phyloP scores from a whole-genome alignment of 2,113 vertebrate species.

The Cyphomyrus discorhynchus region DNA sequence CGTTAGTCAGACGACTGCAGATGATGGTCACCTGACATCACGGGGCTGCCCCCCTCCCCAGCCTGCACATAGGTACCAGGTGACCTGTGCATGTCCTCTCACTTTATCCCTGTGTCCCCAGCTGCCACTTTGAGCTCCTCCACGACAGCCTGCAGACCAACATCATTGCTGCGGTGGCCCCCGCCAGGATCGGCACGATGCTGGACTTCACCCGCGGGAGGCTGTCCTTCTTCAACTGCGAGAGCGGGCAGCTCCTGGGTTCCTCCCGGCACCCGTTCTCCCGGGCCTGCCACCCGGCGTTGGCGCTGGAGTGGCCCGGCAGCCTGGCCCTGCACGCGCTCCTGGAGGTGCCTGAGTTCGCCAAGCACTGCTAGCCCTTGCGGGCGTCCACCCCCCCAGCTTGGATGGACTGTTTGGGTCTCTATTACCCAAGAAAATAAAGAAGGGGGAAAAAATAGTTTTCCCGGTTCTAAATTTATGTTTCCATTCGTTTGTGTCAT shows the following conservation, averaged over 20 bases:
- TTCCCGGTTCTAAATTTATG: not conserved
- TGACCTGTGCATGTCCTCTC: not conserved
- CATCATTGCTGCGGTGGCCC: constrained; percentile 64
- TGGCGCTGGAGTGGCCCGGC: constrained; percentile 79
- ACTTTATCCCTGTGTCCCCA: constrained; percentile 37
- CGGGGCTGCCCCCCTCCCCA: not conserved
- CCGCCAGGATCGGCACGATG: constrained; percentile 70
- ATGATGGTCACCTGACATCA: not conserved
- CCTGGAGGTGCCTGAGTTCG: constrained; percentile 74
- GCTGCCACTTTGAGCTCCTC: constrained; percentile 77
- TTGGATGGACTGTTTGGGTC: not conserved
- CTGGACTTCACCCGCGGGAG: constrained; percentile 72
- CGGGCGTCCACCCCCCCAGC: not conserved
- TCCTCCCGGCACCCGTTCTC: constrained; percentile 67
- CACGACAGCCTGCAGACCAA: constrained; percentile 65
- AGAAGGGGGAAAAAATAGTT: not conserved
- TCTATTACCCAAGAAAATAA: not conserved
- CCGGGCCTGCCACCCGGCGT: constrained; percentile 67
- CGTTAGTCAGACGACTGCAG: not conserved
- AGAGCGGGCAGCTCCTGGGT: constrained; percentile 74
- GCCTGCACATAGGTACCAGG: not conserved
- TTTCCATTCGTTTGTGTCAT: not conserved
- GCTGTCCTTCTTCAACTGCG: constrained; percentile 80
- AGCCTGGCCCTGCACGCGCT: constrained; percentile 68
- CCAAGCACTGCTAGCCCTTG: constrained; percentile 64